Evolutionary conservation across 2,113 vertebrate genomes (phyloP), one percentile per base, ranked within the genome.

Genomic region (Thermophis baileyi): DNA sequence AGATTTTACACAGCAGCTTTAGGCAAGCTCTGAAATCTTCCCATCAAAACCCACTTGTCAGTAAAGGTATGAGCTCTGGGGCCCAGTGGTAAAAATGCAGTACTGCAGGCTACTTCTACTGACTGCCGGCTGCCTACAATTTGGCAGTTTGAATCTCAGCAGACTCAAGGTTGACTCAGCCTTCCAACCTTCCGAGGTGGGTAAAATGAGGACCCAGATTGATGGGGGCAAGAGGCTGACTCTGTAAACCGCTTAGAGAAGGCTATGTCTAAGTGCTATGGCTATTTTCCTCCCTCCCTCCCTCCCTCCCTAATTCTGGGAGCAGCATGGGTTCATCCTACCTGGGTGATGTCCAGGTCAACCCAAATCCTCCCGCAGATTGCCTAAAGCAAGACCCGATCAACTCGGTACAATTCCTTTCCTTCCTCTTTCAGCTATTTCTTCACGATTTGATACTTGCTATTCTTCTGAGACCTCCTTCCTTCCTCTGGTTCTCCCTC

Each of bases 331-430:
- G 11, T 14, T 69, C 30, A 14, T 24, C 85, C 14, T 50, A 49
- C 11, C 0, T 30, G 46, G 4, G 6, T 9, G 30, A 18, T 2
- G 0, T 30, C 22, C 1, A 1, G 8, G 55, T 8, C 12, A 90
- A 20, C 30, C 3, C 40, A 60, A 4, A 12, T 12, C 57, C 27
- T 60, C 3, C 11, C 11, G 0, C n/a, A 12, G 4, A 14, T 4
- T 5, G 27, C 22, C 55, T n/a, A 63, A n/a, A 63, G 11, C n/a
- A 25, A n/a, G 50, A 30, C 30, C 27, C 2, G 74, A 10, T 85
- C 25, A 55, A 46, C 35, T 14, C 24, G 18, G 6, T 25, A 30
- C 47, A 81, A 81, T 40, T 6, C 1, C 14, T 35, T 44, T 18
- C 18, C 24, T 2, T 46, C 6, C 35, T 20, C 14, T 60, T n/a